Evolutionary conservation across 1,140 invertebrate genomes (phyloP), one percentile per base, ranked within the genome.

Genomic region (roundworm (Caenorhabditis elegans)): DNA sequence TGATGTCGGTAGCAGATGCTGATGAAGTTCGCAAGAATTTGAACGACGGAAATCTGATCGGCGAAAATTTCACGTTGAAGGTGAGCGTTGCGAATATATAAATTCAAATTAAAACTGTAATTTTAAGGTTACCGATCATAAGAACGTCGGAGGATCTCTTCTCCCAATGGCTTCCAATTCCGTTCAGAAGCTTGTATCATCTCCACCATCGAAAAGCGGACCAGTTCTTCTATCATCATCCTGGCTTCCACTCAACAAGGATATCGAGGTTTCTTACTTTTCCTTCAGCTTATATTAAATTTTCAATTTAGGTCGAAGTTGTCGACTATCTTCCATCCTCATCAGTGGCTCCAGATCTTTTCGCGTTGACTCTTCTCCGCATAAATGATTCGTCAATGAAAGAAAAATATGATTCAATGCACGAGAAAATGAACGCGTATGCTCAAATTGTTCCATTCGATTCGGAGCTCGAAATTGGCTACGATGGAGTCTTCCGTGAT

Each of bases 321-420:
- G 60, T 70, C 17, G 60, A 70, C 13, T 70, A 70, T 70, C 60
- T 70, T 43, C 60, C 60, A 39, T 70, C 60, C 1, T 70, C 60
- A 13, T 70, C 60, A 19, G 60, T 22, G 0, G 60, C 60, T 8
- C 11, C 28, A 22, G 60, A 70, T 70, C 8, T 70, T 10, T 70
- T 70, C 19, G 60, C 60, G 2, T 43, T 70, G 34, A 70, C 60
- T 0, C 5, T 70, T 11, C 17, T 70, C 10, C 60, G 60, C 28
- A 8, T 70, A 11, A 70, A 70, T 43, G 60, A 70, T 43, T 6
- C 60, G 8, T 13, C n/a, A 2, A 17, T 34, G 10, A 70, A 70
- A 8, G 60, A 70, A 6, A 70, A 70, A 22, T 70, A 70, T n/a
- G 26, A 39, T 43, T 13, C n/a, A 17, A 70, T 70, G 60, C 60